Evolutionary conservation across 2,113 vertebrate genomes (phyloP), one percentile per base, ranked within the genome.

Genomic region (Etheostoma cragini): DNA sequence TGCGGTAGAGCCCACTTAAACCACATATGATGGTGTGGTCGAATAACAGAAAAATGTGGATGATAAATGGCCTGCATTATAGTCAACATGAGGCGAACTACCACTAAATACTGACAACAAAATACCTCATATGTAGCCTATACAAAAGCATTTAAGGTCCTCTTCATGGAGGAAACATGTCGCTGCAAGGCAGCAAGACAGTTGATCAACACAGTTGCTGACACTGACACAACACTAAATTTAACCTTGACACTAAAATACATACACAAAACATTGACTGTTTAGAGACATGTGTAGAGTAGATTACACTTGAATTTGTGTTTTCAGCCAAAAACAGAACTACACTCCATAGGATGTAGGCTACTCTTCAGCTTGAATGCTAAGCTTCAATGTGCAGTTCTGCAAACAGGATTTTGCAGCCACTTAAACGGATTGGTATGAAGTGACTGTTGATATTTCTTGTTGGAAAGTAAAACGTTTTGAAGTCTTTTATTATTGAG

Each of bases 41-140:
- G 6, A 22, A 16, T 12, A 66, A 33, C 38, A 46, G 57, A 33
- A 13, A 57, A 35, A 52, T 49, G 38, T 65, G 21, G 22, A n/a
- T 24, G 56, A 83, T 75, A 52, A 62, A 50, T 26, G 21, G 26
- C 5, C 17, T 64, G 67, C 42, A 57, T 81, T 87, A 79, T 49
- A 38, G 12, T 21, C 72, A 61, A 49, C 52, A 47, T 5, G 11
- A 70, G 6, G 49, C 4, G 22, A 54, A 63, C 3, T 3, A 19
- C 24, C 65, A 45, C 26, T 21, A 52, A 71, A 76, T 69, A 82
- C 47, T 5, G 72, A 58, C 16, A 64, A 42, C 61, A 35, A 63
- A 35, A 63, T 60, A 24, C 42, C 62, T 56, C 33, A 49, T 26
- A 16, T 14, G 61, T 4, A 42, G 38, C 38, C 38, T 42, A 12